Evolutionary conservation across 1,140 invertebrate species (phyloP).

Genomic region (Cotesia vestalis): DNA sequence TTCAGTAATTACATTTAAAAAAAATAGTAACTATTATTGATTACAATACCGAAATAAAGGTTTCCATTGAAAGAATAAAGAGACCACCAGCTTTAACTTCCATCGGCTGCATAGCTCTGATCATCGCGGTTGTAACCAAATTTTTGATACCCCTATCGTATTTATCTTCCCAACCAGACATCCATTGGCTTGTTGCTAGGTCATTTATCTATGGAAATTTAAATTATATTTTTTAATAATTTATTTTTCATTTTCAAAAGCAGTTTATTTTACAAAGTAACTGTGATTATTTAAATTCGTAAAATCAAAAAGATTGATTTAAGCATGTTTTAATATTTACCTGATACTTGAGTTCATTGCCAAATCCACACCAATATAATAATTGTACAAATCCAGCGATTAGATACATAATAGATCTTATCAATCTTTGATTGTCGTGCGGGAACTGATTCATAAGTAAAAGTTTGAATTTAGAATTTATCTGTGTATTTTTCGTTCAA

Average conservation of each 20-base stretch:
- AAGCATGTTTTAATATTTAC: neutral
- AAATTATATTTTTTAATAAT: too few relatives aligned
- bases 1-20: neutral
- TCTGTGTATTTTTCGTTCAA: too few relatives aligned
- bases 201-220: slow-evolving; percentile 18
- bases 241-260: too few relatives aligned
- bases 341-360: slow-evolving; percentile 22
- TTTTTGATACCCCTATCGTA: slow-evolving; percentile 1
- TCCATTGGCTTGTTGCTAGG: slow-evolving; percentile 31
- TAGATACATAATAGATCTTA: slow-evolving; percentile 11
- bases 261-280: neutral
- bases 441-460: too few relatives aligned
- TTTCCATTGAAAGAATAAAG: slow-evolving; percentile 38
- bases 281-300: neutral
- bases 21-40: slow-evolving; percentile 16
- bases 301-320: neutral
- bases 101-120: slow-evolving; percentile 33
- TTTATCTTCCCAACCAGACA: slow-evolving; percentile 37
- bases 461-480: too few relatives aligned
- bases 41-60: slow-evolving; percentile 29
- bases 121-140: slow-evolving; percentile 30
- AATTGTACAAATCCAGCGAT: slow-evolving; percentile 11
- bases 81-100: slow-evolving; percentile 35
- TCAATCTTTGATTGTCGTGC: neutral
- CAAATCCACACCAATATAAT: slow-evolving; percentile 22